Conservation (phyloP, 2,888 invertebrate genomes). For the Pristionchus mayeri region DNA sequence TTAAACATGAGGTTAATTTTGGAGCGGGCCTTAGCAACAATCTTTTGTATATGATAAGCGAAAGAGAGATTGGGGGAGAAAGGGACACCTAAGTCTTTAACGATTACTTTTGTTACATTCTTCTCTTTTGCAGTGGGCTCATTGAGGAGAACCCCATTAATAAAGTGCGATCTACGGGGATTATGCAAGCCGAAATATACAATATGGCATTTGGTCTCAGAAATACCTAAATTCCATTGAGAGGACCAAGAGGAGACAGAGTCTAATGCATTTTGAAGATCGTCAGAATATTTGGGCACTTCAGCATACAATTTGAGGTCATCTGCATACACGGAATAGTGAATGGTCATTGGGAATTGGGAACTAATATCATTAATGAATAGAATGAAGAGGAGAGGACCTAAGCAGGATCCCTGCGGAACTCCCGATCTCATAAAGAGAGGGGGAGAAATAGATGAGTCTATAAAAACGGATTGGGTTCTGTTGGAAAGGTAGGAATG, state of each 20-base stretch:
- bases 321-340: neutral
- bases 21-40: neutral
- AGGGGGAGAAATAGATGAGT: neutral
- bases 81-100: neutral
- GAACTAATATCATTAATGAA: neutral
- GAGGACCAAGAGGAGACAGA: neutral
- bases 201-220: neutral
- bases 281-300: neutral
- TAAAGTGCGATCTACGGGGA: neutral
- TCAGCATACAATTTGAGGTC: conserved; percentile 5
- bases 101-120: too few species aligned
- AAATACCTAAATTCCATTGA: neutral
- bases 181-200: neutral
- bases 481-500: neutral
- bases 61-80: neutral
- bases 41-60: neutral
- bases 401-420: neutral
- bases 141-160: neutral
- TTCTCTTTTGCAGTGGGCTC: too few species aligned
- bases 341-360: neutral
- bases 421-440: neutral
- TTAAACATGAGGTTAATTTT: neutral
- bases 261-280: neutral
- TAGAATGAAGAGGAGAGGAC: neutral
- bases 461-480: neutral